A percentile compares a stretch with the other conserved stretches of the same genome.
Conservation (phyloP, 2,888 invertebrate genomes). For the Malachius bipustulatus region DNA sequence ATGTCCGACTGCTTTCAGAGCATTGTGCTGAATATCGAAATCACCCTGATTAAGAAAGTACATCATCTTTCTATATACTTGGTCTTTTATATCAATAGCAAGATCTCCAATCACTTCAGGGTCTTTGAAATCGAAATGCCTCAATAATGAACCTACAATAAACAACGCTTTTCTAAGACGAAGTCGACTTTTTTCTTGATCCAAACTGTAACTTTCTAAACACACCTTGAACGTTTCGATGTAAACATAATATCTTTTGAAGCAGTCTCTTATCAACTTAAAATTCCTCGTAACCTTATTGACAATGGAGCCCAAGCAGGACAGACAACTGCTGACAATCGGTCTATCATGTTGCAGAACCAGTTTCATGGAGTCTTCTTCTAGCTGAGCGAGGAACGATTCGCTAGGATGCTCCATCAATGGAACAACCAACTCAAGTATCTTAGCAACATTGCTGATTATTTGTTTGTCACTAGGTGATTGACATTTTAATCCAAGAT, state of each 20-base stretch:
- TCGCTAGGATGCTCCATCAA: slow-evolving; percentile 92
- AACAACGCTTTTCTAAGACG: slow-evolving; percentile 73
- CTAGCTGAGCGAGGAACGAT: slow-evolving; percentile 78
- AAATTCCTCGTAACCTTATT: slow-evolving; percentile 86
- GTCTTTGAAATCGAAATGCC: slow-evolving; percentile 67
- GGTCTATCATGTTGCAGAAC: slow-evolving; percentile 69
- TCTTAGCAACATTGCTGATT: slow-evolving; percentile 71
- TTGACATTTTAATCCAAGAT: too few relatives aligned
- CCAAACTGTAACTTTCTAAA: slow-evolving; percentile 39
- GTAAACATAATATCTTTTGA: slow-evolving; percentile 63
- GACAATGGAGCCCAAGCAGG: slow-evolving; percentile 83
- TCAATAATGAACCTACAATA: slow-evolving; percentile 77
- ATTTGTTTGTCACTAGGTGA: slow-evolving; percentile 60
- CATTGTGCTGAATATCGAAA: slow-evolving; percentile 62
- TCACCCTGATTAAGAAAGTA: slow-evolving; percentile 64
- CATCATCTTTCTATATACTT: slow-evolving; percentile 71
- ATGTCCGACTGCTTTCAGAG: slow-evolving; percentile 69
- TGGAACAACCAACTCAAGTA: slow-evolving; percentile 78
- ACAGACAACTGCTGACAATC: slow-evolving; percentile 74
- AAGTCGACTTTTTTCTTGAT: slow-evolving; percentile 40
- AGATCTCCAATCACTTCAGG: slow-evolving; percentile 8
- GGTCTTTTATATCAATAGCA: slow-evolving; percentile 51
- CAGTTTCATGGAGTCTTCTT: slow-evolving; percentile 81
- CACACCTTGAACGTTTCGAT: slow-evolving; percentile 38
- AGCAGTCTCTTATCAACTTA: slow-evolving; percentile 78